phyloP scores from a whole-genome alignment of 2,888 invertebrate genomes.

The Agrotis ipsilon region DNA sequence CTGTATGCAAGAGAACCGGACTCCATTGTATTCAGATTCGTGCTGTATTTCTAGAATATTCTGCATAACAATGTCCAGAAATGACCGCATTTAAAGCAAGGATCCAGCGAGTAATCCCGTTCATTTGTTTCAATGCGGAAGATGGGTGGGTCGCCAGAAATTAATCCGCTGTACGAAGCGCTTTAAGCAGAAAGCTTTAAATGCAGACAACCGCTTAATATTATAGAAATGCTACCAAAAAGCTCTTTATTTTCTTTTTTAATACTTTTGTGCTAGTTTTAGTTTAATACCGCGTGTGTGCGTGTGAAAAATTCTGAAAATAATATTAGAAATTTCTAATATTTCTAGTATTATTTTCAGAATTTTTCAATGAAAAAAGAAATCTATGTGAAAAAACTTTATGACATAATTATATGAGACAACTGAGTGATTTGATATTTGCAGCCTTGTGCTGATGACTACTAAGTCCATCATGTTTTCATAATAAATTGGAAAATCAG shows the following conservation, averaged over 20 bases:
- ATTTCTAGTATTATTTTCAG: too few relatives aligned
- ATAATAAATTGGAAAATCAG: too few relatives aligned
- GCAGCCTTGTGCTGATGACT: too few relatives aligned
- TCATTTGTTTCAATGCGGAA: slow-evolving; percentile 52
- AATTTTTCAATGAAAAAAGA: too few relatives aligned
- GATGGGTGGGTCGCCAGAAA: slow-evolving; percentile 34
- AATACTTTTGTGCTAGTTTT: not conserved
- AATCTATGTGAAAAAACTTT: too few relatives aligned
- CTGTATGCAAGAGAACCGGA: not conserved
- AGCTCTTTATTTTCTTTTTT: not conserved
- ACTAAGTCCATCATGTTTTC: too few relatives aligned
- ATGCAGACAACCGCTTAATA: slow-evolving; percentile 16
- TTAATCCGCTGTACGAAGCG: slow-evolving; percentile 31
- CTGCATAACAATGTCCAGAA: slow-evolving; percentile 14
- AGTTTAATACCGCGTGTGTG: too few relatives aligned
- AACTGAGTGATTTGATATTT: too few relatives aligned
- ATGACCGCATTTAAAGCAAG: slow-evolving; percentile 19
- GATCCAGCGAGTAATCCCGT: slow-evolving; percentile 24
- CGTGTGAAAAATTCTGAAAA: too few relatives aligned
- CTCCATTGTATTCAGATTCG: not conserved
- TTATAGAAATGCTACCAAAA: slow-evolving; percentile 23
- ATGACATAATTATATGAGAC: too few relatives aligned
- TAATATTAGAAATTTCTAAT: too few relatives aligned
- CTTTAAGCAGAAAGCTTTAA: slow-evolving; percentile 31
- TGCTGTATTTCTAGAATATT: slow-evolving; percentile 20